Conservation (phyloP, 2,113 vertebrate genomes). For the Pituophis catenifer region DNA sequence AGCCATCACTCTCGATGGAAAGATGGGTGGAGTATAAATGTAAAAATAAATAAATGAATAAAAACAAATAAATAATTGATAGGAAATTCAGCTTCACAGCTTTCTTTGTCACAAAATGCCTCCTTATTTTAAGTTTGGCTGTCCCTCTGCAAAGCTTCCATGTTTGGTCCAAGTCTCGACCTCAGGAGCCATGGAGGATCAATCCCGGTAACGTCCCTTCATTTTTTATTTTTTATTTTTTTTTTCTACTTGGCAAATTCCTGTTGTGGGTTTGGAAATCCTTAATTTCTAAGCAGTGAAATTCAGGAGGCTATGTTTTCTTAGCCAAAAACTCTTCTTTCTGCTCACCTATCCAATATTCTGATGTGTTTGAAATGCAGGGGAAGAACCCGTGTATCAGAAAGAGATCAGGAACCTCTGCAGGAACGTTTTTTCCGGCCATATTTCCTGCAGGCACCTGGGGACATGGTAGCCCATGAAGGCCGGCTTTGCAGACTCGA, state of each 20-base stretch:
- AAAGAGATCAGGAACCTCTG: conserved; percentile 84
- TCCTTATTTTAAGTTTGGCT: not conserved
- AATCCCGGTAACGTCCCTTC: not conserved
- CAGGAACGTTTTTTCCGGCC: conserved; percentile 90
- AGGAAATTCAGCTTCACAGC: not conserved
- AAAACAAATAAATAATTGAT: not conserved
- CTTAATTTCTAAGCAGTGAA: not conserved
- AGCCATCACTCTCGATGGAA: no score
- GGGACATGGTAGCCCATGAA: conserved; percentile 90
- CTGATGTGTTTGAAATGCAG: conserved; percentile 62
- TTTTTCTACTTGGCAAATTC: not conserved
- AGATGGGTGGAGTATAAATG: no score
- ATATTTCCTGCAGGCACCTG: conserved; percentile 93
- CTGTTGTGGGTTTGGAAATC: not conserved
- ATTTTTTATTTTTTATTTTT: no score
- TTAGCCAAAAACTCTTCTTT: not conserved
- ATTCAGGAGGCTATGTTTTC: not conserved
- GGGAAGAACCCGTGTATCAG: conserved; percentile 79
- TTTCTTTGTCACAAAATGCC: not conserved
- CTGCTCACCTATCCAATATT: not conserved
- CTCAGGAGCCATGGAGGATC: not conserved
- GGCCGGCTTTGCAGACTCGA: conserved; percentile 89
- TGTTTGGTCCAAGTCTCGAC: not conserved
- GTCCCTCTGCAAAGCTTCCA: not conserved
- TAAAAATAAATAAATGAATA: no score